A percentile compares a stretch with the other conserved stretches of the same genome.
Evolutionary conservation across 2,113 vertebrate genomes (phyloP).

Genomic region (Asarcornis scutulata): DNA sequence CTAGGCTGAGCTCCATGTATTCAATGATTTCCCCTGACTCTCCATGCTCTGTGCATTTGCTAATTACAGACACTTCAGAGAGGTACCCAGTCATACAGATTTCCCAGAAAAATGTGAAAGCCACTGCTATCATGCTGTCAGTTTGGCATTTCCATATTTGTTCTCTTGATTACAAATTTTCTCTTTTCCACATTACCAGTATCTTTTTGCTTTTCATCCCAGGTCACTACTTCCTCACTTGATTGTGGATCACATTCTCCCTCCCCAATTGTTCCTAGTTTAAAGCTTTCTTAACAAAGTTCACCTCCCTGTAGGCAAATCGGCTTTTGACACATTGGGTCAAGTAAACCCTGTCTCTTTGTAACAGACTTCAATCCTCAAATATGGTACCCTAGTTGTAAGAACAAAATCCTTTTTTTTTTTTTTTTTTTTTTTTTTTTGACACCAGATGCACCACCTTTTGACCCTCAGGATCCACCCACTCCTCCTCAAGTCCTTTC

Average conservation of each 20-base stretch:
- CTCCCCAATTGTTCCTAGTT: not conserved
- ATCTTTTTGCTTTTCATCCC: not conserved
- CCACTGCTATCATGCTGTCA: not conserved
- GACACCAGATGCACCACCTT: not conserved
- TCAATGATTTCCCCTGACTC: not conserved
- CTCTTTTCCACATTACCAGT: not conserved
- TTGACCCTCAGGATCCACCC: not conserved
- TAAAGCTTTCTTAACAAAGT: not conserved
- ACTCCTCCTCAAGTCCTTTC: not conserved
- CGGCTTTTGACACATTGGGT: not conserved
- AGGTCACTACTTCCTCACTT: not conserved
- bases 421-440: not conserved
- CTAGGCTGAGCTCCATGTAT: not conserved
- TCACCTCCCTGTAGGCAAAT: not conserved
- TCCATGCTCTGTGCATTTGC: not conserved
- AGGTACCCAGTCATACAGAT: not conserved
- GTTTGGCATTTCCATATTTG: not conserved
- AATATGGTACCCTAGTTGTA: not conserved
- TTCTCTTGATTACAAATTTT: not conserved
- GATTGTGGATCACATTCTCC: not conserved
- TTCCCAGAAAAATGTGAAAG: not conserved
- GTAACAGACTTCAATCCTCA: not conserved
- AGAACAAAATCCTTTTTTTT: not conserved
- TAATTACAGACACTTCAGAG: not conserved
- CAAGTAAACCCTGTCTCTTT: not conserved